Conservation (phyloP, 1,140 invertebrate species). For the Heliconius eleuchia region DNA sequence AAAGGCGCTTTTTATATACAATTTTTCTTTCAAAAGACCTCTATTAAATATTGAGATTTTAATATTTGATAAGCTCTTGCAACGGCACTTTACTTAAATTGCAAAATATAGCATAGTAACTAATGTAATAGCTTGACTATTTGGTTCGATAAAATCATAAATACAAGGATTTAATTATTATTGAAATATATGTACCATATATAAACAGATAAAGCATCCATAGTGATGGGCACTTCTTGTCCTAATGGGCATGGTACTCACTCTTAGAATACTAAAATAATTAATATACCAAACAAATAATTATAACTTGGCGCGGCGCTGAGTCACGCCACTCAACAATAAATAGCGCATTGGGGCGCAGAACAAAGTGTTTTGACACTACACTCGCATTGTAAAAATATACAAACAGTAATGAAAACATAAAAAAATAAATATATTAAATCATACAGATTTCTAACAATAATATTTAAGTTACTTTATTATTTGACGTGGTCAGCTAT, state of each 20-base stretch:
- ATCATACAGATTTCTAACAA: not conserved
- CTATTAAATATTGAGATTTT: not conserved
- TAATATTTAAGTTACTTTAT: not conserved
- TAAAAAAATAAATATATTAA: not conserved
- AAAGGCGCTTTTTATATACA: not conserved
- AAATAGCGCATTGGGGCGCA: too few relatives aligned
- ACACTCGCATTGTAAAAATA: too few relatives aligned
- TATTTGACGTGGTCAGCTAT: not conserved
- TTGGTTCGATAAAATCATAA: not conserved
- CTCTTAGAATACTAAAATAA: too few relatives aligned
- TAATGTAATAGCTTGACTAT: not conserved
- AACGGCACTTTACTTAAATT: not conserved
- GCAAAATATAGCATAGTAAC: not conserved
- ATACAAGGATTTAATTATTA: not conserved
- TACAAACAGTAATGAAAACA: too few relatives aligned
- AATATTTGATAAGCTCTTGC: not conserved
- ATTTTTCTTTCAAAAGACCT: not conserved
- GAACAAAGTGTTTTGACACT: too few relatives aligned
- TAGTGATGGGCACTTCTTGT: too few relatives aligned
- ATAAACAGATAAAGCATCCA: not conserved
- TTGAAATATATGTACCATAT: not conserved
- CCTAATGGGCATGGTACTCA: too few relatives aligned
- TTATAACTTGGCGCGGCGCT: too few relatives aligned
- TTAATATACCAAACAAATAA: too few relatives aligned
- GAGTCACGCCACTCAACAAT: too few relatives aligned